Evolutionary conservation across 37 sponge, comb jelly and placozoan species (phyloP), one percentile per base, ranked within the genome.

Genomic region (Ephydatia muelleri): DNA sequence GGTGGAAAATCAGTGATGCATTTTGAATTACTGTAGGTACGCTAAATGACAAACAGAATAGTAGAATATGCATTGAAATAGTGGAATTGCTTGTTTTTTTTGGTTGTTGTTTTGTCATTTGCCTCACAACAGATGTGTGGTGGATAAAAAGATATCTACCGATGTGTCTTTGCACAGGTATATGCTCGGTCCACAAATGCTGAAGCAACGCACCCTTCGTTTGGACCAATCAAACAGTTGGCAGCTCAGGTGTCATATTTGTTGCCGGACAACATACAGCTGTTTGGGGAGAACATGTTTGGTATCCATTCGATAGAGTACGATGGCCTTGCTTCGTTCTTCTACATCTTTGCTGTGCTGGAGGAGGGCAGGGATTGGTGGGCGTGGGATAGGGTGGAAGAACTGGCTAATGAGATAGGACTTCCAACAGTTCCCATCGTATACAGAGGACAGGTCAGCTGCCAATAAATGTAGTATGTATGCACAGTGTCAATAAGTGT

Each of bases 231-330:
- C 38, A 93, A 93, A 75, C 88, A 89, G 38, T 67, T 93, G 19
- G 87, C 91, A 0, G 34, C 72, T 35, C 85, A 90, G 64, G 49
- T 93, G 28, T 73, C 78, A 31, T 92, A 80, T 70, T 21, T 84
- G 21, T 13, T 92, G 6, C 93, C 93, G 0, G 85, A 72, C 71
- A 90, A 93, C 65, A 74, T 93, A 12, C 94, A 93, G 72, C 57
- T 93, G 49, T 93, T 93, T 81, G 90, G 94, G 47, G 94, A 93
- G 38, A 93, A 93, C 64, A 77, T 93, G 87, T 93, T 89, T 87
- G 94, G 88, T 21, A 57, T 93, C 26, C 94, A 93, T 72, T 93
- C 94, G 30, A 93, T 93, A 34, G 87, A 93, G 36, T 93, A 93
- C 65, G 91, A 93, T 36, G 68, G 68, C 43, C 81, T 93, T n/a